Evolutionary conservation across 1,140 invertebrate species (phyloP), one percentile per base, ranked within the genome.

Genomic region (Pissodes strobi): DNA sequence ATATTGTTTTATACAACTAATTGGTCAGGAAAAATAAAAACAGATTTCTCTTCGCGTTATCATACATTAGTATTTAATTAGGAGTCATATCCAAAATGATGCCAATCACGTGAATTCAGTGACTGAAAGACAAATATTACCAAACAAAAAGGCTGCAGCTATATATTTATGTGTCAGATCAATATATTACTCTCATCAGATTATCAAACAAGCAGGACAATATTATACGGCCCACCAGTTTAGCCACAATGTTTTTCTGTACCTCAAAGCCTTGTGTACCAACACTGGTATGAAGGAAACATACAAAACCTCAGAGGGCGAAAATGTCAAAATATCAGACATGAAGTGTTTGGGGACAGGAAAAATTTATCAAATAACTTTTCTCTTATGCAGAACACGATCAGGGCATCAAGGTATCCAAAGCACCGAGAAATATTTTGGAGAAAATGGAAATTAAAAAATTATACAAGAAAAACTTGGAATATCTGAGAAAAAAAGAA

Each of bases 11-110:
- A 72, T 68, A 70, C 74, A 1, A 76, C 78, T 61, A 79, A 76
- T 57, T 79, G 76, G 60, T 64, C 72, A 19, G 76, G 73, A 1
- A 79, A 55, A 74, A 79, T 55, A 73, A 77, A 63, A 79, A 80
- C 63, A 74, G 71, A 62, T 77, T 59, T 52, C 68, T 79, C 5
- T 61, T 73, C 49, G 53, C 23, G 60, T 73, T n/a, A 34, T 55
- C 17, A 34, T 18, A 15, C 30, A 34, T 34, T 8, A 77, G 43
- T 76, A 69, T 48, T 59, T 76, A 3, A 71, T 77, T 17, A 52
- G 67, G 18, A 74, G 73, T 13, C 74, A 75, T 43, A 69, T n/a
- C n/a, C 13, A 51, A 23, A 19, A 51, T 19, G 77, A 78, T 43
- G 74, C 68, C 0, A 75, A 79, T 64, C 71, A 64, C 38, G 70